Percentiles rank a stretch among this genome's conserved stretches.
These are phyloP conservation scores for Alectura lathami DNA, from an alignment of 2,113 vertebrate genomes.

Conservation along the genomic window DNA sequence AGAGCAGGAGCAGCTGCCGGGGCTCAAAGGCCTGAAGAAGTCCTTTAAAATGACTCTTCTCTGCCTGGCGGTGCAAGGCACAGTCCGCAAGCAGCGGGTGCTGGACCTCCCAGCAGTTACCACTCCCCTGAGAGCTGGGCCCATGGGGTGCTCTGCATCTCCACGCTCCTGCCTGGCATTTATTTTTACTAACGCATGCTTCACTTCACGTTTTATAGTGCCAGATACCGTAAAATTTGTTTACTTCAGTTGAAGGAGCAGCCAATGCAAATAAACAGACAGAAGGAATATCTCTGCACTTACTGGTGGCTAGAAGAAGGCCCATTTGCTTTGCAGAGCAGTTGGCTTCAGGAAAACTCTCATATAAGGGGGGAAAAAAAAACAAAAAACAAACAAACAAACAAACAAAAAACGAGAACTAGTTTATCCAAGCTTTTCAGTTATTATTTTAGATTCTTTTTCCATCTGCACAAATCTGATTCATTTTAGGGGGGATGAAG, in stretches of 20 bases:
- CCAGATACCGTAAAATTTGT: neutral
- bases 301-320: neutral
- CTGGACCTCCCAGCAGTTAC: neutral
- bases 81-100: fast-evolving
- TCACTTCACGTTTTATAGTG: neutral
- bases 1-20: neutral
- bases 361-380: neutral
- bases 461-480: neutral
- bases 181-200: neutral
- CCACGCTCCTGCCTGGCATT: neutral
- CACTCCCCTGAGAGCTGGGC: neutral
- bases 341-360: neutral
- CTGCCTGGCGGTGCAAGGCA: neutral
- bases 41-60: neutral
- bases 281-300: neutral
- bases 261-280: neutral
- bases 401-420: neutral
- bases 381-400: too few relatives aligned
- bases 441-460: neutral
- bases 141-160: neutral
- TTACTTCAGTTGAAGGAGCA: neutral
- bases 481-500: neutral
- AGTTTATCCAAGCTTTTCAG: neutral
- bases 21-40: neutral
- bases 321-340: neutral